These are phyloP conservation scores for Lasius platythorax DNA, from an alignment of 2,888 invertebrate species.

Conservation along the genomic window DNA sequence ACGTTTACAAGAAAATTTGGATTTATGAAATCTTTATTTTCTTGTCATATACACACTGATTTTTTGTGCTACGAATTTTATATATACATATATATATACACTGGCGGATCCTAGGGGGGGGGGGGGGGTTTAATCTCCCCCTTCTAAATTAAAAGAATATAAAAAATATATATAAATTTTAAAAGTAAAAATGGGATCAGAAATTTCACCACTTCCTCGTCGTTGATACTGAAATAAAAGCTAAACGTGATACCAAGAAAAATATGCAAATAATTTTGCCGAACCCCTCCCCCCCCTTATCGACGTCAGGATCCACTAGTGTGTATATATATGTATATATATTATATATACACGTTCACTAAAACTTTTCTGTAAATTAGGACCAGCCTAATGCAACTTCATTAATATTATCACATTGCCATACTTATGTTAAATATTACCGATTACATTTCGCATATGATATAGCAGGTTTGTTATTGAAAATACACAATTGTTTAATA, in stretches of 20 bases:
- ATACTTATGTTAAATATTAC: slow-evolving; percentile 43
- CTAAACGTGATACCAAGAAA: no score
- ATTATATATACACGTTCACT: slow-evolving; percentile 14
- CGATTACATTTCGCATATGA: slow-evolving; percentile 19
- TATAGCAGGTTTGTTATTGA: slow-evolving; percentile 29
- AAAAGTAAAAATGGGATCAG: no score
- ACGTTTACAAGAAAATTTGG: background rate
- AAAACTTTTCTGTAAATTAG: slow-evolving; percentile 76
- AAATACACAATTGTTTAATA: background rate
- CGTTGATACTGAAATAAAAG: no score
- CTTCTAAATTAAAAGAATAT: no score
- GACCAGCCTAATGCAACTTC: slow-evolving; percentile 77
- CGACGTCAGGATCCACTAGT: no score
- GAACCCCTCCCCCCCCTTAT: no score
- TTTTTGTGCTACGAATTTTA: slow-evolving; percentile 22
- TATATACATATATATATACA: background rate
- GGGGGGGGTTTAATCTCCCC: no score
- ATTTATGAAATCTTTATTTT: slow-evolving; percentile 49
- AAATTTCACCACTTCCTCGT: no score
- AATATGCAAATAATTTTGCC: no score
- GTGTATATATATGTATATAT: background rate
- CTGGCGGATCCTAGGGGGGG: no score
- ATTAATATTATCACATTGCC: slow-evolving; percentile 68
- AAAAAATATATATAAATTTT: no score
- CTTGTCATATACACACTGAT: slow-evolving; percentile 26